These are phyloP conservation scores for Onychomys torridus DNA, from an alignment of 2,797 vertebrate species.

Conservation along the genomic window DNA sequence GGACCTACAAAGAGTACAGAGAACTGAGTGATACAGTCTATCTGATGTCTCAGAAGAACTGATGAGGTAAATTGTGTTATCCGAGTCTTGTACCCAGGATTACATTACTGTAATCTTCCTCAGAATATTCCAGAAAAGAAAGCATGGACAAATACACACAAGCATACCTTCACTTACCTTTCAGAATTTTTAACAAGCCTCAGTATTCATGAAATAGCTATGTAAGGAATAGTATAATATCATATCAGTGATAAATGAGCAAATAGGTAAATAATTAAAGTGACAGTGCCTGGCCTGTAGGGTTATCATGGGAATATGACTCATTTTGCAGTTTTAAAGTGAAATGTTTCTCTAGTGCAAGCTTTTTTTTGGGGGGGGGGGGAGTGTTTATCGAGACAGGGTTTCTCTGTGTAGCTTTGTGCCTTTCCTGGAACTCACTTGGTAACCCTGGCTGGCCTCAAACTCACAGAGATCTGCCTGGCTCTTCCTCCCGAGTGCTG, in stretches of 20 bases:
- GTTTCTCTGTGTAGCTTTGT: no score
- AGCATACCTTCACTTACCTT: neutral
- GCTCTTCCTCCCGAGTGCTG: no score
- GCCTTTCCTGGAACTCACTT: no score
- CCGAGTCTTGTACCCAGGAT: neutral
- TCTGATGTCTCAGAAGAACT: conserved; percentile 4
- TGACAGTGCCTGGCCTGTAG: neutral
- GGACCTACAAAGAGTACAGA: neutral
- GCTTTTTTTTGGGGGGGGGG: no score
- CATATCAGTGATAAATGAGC: neutral
- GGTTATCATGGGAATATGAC: conserved; percentile 2
- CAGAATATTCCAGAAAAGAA: neutral
- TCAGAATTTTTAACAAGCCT: conserved; percentile 12
- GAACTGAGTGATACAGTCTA: neutral
- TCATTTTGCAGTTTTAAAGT: conserved; percentile 1
- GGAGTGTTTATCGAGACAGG: no score
- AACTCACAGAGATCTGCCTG: no score
- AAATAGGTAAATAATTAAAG: neutral
- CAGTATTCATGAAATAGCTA: conserved; percentile 35
- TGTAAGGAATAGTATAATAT: conserved; percentile 7
- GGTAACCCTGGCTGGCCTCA: no score
- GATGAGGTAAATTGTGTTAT: neutral
- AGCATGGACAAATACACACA: neutral
- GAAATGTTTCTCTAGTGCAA: conserved; percentile 54
- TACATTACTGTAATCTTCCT: neutral